Percentiles rank a stretch among this genome's conserved stretches.
Evolutionary conservation across 2,113 vertebrate species (phyloP).

Genomic region (Rallus limicola): DNA sequence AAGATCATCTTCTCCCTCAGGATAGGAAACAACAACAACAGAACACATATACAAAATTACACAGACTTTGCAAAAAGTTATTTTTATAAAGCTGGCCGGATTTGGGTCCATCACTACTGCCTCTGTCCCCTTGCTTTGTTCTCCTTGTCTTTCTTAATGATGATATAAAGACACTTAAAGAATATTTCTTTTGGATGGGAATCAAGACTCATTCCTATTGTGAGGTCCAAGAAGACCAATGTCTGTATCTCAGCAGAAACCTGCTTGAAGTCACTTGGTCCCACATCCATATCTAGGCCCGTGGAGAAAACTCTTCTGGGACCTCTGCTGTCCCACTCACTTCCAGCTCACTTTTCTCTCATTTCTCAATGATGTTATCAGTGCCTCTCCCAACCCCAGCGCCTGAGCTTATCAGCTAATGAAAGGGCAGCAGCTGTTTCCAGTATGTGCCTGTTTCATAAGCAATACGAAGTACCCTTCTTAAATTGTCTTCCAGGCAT

Average conservation of each 20-base stretch:
- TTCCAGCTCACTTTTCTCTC: not conserved
- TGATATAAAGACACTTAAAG: constrained; percentile 49
- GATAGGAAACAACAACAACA: not conserved
- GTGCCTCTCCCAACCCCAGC: not conserved
- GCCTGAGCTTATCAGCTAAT: not conserved
- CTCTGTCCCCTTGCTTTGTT: constrained; percentile 6
- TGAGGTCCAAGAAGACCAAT: not conserved
- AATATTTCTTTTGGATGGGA: constrained; percentile 22
- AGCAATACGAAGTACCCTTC: not conserved
- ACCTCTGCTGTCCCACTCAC: not conserved
- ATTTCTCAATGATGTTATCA: not conserved
- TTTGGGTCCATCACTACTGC: constrained; percentile 2
- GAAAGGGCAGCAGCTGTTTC: constrained; percentile 32
- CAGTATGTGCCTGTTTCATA: constrained; percentile 1
- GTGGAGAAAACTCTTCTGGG: not conserved
- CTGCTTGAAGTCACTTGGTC: not conserved
- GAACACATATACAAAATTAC: constrained; percentile 40
- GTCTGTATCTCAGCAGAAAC: not conserved
- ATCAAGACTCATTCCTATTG: not conserved
- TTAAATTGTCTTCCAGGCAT: constrained; percentile 56
- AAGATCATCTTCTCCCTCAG: constrained; percentile 32
- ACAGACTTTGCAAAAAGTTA: constrained; percentile 42
- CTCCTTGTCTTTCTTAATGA: constrained; percentile 51
- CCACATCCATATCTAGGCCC: not conserved
- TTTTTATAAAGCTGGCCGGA: constrained; percentile 40